These are phyloP conservation scores for Sylvia borin DNA, from an alignment of 2,797 vertebrate genomes.

Conservation along the genomic window DNA sequence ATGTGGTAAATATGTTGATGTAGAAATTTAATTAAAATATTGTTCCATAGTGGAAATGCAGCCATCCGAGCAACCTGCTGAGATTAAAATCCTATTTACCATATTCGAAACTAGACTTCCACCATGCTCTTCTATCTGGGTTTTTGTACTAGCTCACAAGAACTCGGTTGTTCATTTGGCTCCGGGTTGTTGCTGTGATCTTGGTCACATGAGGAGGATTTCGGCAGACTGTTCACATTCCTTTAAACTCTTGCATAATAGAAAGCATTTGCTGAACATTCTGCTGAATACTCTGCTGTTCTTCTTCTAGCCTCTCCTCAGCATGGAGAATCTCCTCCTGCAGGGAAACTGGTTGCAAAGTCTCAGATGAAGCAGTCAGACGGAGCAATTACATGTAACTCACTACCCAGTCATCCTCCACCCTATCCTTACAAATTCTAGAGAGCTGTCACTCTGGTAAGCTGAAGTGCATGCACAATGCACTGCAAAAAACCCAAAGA, in stretches of 20 bases:
- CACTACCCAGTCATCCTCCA: not conserved
- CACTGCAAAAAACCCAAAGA: not conserved
- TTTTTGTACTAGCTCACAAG: not conserved
- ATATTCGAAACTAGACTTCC: not conserved
- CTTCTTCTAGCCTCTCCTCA: constrained; percentile 79
- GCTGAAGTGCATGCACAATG: not conserved
- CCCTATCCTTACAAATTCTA: not conserved
- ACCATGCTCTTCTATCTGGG: not conserved
- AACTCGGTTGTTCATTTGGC: not conserved
- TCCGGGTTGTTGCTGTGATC: not conserved
- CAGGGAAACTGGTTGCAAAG: not conserved
- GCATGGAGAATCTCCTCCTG: constrained; percentile 73
- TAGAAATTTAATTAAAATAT: constrained; percentile 15
- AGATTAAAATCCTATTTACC: not conserved
- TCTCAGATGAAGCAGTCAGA: not conserved
- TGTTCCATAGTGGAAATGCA: not conserved
- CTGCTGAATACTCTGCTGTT: constrained; percentile 80
- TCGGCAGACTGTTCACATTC: constrained; percentile 73
- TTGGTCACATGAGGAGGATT: constrained; percentile 40
- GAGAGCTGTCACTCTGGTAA: not conserved
- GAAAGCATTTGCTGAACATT: constrained; percentile 82
- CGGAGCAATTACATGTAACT: not conserved
- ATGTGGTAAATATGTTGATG: not conserved
- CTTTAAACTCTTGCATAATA: constrained; percentile 88
- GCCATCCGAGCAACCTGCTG: not conserved